Conservation (phyloP, 2,797 vertebrate genomes). For the Scolopax rusticola region DNA sequence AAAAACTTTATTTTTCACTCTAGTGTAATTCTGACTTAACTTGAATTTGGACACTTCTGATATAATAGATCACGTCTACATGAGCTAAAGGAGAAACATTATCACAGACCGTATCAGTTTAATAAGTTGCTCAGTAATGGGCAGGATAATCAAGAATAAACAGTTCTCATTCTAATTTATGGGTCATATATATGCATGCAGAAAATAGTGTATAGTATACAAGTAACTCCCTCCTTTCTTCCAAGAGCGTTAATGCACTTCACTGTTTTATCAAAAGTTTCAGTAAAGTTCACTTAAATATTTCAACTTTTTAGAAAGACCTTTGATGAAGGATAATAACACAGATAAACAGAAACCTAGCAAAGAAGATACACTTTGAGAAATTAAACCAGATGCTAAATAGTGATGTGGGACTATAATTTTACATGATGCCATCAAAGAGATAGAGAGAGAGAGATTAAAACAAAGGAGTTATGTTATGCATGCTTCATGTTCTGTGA, state of each 20-base stretch:
- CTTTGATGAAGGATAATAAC: background rate
- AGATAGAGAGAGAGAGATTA: background rate
- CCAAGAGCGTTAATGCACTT: background rate
- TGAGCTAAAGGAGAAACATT: background rate
- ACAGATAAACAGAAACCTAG: background rate
- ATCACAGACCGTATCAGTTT: background rate
- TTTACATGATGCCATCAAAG: background rate
- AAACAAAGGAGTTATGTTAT: background rate
- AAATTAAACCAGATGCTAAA: conserved; percentile 23
- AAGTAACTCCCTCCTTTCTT: background rate
- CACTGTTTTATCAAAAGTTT: background rate
- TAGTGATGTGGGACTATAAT: background rate
- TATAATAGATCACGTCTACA: background rate
- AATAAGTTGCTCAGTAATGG: background rate
- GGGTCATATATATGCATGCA: background rate
- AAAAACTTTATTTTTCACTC: background rate
- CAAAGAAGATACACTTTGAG: background rate
- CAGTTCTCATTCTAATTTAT: background rate
- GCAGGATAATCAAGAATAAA: background rate
- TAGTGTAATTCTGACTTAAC: background rate
- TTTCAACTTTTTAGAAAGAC: background rate
- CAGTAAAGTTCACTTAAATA: background rate
- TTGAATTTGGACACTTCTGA: background rate
- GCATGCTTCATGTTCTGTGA: background rate
- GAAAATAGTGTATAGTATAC: background rate